Conservation (phyloP, 2,888 invertebrate genomes). For the Agriotes lineatus region DNA sequence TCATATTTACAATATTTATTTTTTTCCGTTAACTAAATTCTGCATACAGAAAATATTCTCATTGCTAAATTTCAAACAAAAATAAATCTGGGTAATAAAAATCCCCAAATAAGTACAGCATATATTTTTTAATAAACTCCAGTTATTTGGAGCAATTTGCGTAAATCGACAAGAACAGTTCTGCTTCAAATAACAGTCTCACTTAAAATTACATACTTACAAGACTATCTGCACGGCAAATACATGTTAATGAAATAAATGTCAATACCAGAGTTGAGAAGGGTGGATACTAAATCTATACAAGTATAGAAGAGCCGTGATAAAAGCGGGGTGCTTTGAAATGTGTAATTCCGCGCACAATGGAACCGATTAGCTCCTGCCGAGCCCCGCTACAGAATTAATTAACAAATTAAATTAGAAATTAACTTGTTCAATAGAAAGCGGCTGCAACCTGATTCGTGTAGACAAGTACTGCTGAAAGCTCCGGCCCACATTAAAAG, state of each 20-base stretch:
- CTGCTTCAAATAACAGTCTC: constrained; percentile 13
- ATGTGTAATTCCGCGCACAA: constrained; percentile 65
- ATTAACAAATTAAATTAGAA: constrained; percentile 70
- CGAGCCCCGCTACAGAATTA: constrained; percentile 65
- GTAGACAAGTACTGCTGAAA: constrained; percentile 42
- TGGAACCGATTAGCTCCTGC: constrained; percentile 66
- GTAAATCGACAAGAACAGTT: constrained; percentile 22
- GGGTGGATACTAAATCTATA: constrained; percentile 54
- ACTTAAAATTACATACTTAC: constrained; percentile 37
- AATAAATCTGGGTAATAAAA: too few species aligned
- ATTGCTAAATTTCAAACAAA: too few species aligned
- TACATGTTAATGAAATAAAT: constrained; percentile 59
- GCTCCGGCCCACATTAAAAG: constrained; percentile 13
- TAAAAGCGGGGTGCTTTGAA: constrained; percentile 55
- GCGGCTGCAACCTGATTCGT: constrained; percentile 45
- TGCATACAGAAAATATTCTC: too few species aligned
- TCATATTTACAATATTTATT: too few species aligned
- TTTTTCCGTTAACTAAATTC: too few species aligned
- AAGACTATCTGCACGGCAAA: constrained; percentile 36
- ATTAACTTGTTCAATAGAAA: constrained; percentile 67
- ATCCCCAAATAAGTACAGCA: too few species aligned
- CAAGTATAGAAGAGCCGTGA: constrained; percentile 53
- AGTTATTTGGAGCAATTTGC: too few species aligned
- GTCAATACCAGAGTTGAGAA: constrained; percentile 60
- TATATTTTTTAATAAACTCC: too few species aligned